Base-by-base conservation (phyloP, 1,140 invertebrate species). In the roundworm (Caenorhabditis elegans) region DNA sequence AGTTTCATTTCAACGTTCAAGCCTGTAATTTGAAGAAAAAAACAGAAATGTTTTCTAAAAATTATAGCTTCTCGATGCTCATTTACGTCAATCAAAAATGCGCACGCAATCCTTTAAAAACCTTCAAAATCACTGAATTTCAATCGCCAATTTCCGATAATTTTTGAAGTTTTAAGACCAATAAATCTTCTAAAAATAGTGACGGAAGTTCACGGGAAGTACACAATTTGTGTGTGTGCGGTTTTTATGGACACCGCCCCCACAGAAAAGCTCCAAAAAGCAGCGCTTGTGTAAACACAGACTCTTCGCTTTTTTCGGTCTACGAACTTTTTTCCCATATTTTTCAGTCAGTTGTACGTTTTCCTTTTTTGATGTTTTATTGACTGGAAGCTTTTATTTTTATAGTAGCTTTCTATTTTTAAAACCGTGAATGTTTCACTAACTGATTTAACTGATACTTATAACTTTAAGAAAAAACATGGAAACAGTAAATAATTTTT, bases 61-160 rank as follows among this genome's bases (percentile, higher is more conserved):
- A 60, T 60, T 31, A 60, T 60, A 60, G 53, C 53, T 60, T 60
- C n/a, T n/a, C n/a, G n/a, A n/a, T n/a, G n/a, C 53, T 60, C 8
- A 60, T 60, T 60, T 26, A 60, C 53, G 53, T 60, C 53, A 60
- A 60, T 60, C 26, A 31, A 31, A 60, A 60, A 60, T n/a, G n/a
- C n/a, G n/a, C n/a, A n/a, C n/a, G n/a, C n/a, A n/a, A n/a, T n/a
- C n/a, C n/a, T n/a, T n/a, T n/a, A n/a, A n/a, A 4, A 39, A 19
- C 26, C 28, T 19, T 6, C 31, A 70, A 70, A 24, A 70, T 70
- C 34, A 70, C 34, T 43, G 15, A 43, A 5, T n/a, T n/a, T n/a
- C n/a, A n/a, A n/a, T n/a, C n/a, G n/a, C n/a, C n/a, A n/a, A 70
- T 70, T 36, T 39, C 60, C 60, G 22, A 39, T 34, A n/a, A 28